A percentile compares a stretch with the other conserved stretches of the same genome.
Conservation (phyloP, 2,888 invertebrate species). For the Aporophyla nigra region DNA sequence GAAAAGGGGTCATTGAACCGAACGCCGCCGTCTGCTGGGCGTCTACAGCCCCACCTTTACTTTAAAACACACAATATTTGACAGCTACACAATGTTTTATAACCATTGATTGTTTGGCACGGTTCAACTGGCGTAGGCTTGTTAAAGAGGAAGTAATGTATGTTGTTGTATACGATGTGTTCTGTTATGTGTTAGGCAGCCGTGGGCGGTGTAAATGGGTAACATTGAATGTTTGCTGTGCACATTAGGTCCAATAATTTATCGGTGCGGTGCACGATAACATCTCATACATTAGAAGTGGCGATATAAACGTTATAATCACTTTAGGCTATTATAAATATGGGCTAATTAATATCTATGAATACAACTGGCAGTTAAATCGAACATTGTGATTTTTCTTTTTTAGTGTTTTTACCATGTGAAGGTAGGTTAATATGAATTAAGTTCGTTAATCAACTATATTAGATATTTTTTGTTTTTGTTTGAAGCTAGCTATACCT, state of each 20-base stretch:
- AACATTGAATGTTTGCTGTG: constrained; percentile 78
- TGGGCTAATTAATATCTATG: constrained; percentile 55
- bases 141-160: constrained; percentile 74
- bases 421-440: background rate
- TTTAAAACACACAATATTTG: constrained; percentile 61
- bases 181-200: constrained; percentile 55
- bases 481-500: background rate
- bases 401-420: constrained; percentile 6
- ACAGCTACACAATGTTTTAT: constrained; percentile 63
- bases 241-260: constrained; percentile 67
- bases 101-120: constrained; percentile 75
- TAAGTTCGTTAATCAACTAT: background rate
- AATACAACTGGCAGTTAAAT: constrained; percentile 25
- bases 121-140: constrained; percentile 53
- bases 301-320: constrained; percentile 54
- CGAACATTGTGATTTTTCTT: constrained; percentile 14
- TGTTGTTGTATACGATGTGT: constrained; percentile 51
- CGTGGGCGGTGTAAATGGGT: constrained; percentile 72
- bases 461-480: background rate
- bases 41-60: constrained; percentile 80
- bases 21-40: constrained; percentile 78
- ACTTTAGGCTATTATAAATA: constrained; percentile 44
- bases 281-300: constrained; percentile 58
- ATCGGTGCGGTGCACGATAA: constrained; percentile 59
- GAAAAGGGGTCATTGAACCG: constrained; percentile 80